Evolutionary conservation across 2,113 vertebrate genomes (phyloP).

Genomic region (Ailuropoda melanoleuca): DNA sequence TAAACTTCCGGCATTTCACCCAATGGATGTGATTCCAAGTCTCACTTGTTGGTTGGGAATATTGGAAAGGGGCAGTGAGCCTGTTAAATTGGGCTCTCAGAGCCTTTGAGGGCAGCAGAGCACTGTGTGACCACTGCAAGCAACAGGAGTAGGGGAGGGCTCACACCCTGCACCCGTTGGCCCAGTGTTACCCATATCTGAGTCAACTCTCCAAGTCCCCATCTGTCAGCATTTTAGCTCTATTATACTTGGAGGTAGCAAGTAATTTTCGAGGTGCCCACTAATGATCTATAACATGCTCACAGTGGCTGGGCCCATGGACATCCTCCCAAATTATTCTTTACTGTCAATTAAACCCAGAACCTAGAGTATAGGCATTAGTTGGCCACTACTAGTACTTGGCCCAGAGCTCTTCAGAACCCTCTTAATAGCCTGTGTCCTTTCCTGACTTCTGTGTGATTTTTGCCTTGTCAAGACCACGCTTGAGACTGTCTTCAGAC

Average conservation of each 20-base stretch:
- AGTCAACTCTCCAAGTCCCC: not conserved
- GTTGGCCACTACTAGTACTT: not conserved
- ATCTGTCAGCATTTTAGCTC: not conserved
- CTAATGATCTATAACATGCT: not conserved
- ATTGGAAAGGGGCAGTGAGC: not conserved
- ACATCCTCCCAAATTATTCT: not conserved
- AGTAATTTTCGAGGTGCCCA: not conserved
- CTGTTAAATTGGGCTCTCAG: not conserved
- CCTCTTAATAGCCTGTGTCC: not conserved
- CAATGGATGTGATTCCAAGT: not conserved
- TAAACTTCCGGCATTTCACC: not conserved
- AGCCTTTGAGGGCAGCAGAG: not conserved
- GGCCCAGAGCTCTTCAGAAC: not conserved
- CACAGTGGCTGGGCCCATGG: not conserved
- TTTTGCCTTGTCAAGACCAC: not conserved
- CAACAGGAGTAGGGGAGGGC: not conserved
- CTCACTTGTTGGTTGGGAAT: not conserved
- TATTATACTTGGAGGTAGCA: not conserved
- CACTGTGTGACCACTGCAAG: no score
- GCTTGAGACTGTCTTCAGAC: not conserved
- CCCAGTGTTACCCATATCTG: not conserved
- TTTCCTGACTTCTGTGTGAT: not conserved
- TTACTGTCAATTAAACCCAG: not conserved
- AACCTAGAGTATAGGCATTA: not conserved
- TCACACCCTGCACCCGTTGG: fast-evolving